Base-by-base conservation (phyloP, 2,888 invertebrate genomes). In the Parnassius mnemosyne region DNA sequence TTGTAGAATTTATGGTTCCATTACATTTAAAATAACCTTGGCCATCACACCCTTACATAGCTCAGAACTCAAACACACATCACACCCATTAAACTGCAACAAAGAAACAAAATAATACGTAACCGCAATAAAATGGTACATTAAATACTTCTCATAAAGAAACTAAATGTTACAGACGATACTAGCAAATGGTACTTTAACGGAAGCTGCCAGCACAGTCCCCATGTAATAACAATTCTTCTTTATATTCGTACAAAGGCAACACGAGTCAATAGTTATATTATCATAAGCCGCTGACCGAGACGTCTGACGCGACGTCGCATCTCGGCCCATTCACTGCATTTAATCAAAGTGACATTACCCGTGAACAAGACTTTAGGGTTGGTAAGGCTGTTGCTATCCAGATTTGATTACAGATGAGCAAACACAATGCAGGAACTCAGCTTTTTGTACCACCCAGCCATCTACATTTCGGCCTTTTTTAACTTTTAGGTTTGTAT, bases 221-320 rank as follows among this genome's bases (percentile, higher is more conserved):
- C 44, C 47, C 63, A 63, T 68, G 69, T 65, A 68, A 70, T 69
- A 68, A 68, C 67, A 70, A 60, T 44, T 55, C 34, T 55, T 51
- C 68, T 65, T 65, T 66, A 65, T 66, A 64, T 69, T 65, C 66
- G 63, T 44, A 60, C 59, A 57, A 64, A 65, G 66, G 66, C 69
- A 65, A 65, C 69, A 67, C 71, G 73, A 72, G 66, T 73, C 75
- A 72, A 69, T 68, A 69, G 67, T 49, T 43, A 54, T 65, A 71
- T 69, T 75, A 75, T 75, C 69, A 69, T 71, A 71, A 74, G 73
- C 68, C 74, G 69, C 72, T 71, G 75, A 75, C 74, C 74, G 75
- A 73, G 71, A 72, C 74, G 77, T 73, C 75, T 74, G 72, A 71
- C 69, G 65, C 65, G 68, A 64, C 62, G 63, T 56, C 66, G 67